phyloP scores from a whole-genome alignment of 2,113 vertebrate species.

The Cynoglossus semilaevis region DNA sequence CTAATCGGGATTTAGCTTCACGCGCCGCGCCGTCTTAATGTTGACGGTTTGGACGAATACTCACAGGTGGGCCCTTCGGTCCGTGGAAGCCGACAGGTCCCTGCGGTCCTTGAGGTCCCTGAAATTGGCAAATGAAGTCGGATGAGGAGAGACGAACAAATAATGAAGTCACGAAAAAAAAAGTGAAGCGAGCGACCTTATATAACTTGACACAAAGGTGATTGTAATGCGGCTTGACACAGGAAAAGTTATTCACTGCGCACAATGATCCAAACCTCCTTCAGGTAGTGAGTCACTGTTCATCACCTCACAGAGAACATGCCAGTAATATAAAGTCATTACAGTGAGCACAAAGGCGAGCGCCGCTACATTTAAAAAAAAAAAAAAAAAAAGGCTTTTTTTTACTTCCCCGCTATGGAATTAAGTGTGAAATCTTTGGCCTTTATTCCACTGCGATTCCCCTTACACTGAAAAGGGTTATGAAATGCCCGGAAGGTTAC shows the following conservation, averaged over 20 bases:
- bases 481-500: background rate
- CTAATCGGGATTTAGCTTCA: slow-evolving; percentile 17
- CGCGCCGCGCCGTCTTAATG: too few relatives aligned
- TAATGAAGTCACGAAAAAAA: background rate
- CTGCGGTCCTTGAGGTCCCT: slow-evolving; percentile 98
- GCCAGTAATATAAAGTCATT: background rate
- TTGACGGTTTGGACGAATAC: slow-evolving; percentile 65
- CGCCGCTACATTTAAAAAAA: background rate
- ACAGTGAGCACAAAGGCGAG: background rate
- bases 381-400: background rate
- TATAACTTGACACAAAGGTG: background rate
- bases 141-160: background rate
- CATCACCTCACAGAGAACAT: background rate
- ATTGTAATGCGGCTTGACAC: background rate
- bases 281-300: background rate
- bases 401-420: background rate
- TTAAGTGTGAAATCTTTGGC: background rate
- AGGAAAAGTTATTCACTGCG: background rate
- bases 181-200: background rate
- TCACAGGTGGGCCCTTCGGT: slow-evolving; percentile 94
- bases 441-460: background rate
- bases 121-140: slow-evolving; percentile 44
- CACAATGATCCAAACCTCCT: background rate
- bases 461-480: background rate
- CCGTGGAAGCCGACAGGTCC: slow-evolving; percentile 94